Evolutionary conservation across 2,888 invertebrate species (phyloP), one percentile per base, ranked within the genome.

Genomic region (Syrista parreyssii): DNA sequence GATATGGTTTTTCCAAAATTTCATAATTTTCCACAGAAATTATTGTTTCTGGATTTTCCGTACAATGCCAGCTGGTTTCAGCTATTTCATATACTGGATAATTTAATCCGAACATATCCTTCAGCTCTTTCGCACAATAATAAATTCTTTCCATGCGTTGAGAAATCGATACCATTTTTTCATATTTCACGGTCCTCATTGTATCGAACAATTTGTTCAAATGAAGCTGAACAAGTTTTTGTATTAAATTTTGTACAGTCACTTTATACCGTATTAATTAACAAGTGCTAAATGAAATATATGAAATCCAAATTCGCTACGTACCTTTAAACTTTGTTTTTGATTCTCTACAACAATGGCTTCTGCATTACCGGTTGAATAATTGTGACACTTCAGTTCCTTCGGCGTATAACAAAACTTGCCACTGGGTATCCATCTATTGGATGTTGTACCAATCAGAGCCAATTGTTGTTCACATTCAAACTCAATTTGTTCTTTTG

Each of bases 151-250:
- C 92, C 84, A 96, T 95, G 84, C 94, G 93, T 71, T 95, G 94
- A 68, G 92, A 92, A 3, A 96, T 94, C 33, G 93, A 92, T 6
- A 92, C 91, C 75, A 96, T 93, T 87, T 95, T 95, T 12, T 93
- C 92, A 79, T 93, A 93, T 92, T 97, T 97, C 76, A 92, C 88
- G 6, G 87, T 85, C 91, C 94, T 93, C 74, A 95, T 92, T n/a
- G 94, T 93, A 74, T 95, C 94, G 90, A 96, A 97, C 82, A 94
- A 93, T 83, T 94, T 93, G 90, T 97, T 97, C 91, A 96, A 96
- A 88, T 93, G 93, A 11, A 83, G 79, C 85, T 87, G 34, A 55
- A 3, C 0, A 55, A 55, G 23, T 23, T 55, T 15, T 23, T 3
- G 0, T 23, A 15, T 23, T 55, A 9, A 55, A 23, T 2, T 23